Conservation (phyloP, 2,113 vertebrate species). For the Cololabis saira region DNA sequence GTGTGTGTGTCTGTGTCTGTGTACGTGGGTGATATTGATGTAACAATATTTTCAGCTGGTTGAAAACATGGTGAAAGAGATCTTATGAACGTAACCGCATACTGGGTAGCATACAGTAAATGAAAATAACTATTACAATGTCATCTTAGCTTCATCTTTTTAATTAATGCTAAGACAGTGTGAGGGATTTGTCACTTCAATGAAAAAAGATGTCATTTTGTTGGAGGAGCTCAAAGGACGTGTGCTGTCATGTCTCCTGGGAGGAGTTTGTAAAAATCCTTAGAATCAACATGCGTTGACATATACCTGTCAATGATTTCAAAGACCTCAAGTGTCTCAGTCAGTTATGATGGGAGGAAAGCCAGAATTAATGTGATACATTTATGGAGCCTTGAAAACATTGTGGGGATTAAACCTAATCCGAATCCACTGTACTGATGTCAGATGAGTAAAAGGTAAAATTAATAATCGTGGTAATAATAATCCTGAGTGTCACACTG, state of each 20-base stretch:
- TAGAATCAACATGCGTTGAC: constrained; percentile 3
- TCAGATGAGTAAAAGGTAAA: not conserved
- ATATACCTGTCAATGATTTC: constrained; percentile 8
- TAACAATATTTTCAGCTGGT: not conserved
- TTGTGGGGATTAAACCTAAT: constrained; percentile 1
- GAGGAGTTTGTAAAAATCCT: constrained; percentile 10
- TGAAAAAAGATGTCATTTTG: constrained; percentile 20
- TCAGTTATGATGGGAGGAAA: not conserved
- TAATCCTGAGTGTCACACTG: not conserved
- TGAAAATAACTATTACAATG: not conserved
- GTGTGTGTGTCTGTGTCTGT: too few relatives aligned
- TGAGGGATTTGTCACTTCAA: constrained; percentile 9
- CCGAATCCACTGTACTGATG: not conserved
- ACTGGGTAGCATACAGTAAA: not conserved
- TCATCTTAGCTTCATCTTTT: constrained; percentile 6
- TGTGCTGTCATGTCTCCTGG: constrained; percentile 7
- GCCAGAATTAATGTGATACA: not conserved
- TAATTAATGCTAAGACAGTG: constrained; percentile 2
- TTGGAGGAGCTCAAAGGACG: constrained; percentile 10
- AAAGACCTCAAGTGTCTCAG: not conserved
- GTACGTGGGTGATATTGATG: not conserved
- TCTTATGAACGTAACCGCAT: not conserved
- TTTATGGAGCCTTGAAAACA: not conserved
- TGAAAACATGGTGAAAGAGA: not conserved
- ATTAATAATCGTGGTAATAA: not conserved